phyloP scores from a whole-genome alignment of 2,113 vertebrate species.

The Brevimyrus niger region DNA sequence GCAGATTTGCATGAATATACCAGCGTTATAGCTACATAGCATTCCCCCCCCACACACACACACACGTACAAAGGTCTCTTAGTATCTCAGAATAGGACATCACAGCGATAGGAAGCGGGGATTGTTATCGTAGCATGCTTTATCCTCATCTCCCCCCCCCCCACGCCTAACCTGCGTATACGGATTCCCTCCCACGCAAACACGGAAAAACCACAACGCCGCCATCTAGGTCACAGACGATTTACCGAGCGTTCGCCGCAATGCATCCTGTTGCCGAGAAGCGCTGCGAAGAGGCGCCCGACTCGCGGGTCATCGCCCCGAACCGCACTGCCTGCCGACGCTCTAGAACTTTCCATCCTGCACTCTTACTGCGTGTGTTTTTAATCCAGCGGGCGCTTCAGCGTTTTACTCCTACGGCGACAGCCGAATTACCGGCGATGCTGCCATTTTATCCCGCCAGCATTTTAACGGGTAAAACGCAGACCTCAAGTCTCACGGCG shows the following conservation, averaged over 20 bases:
- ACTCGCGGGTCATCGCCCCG: not conserved
- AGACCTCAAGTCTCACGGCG: not conserved
- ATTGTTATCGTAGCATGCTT: not conserved
- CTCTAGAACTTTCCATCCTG: constrained; percentile 14
- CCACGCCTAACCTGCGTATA: constrained; percentile 8
- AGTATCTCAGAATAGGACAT: not conserved
- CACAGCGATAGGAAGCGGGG: constrained; percentile 21
- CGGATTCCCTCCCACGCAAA: constrained; percentile 19
- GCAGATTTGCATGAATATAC: constrained; percentile 4
- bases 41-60: not conserved
- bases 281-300: not conserved
- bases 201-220: constrained; percentile 1
- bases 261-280: not conserved
- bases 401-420: not conserved
- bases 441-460: not conserved
- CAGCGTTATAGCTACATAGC: not conserved
- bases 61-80: not conserved
- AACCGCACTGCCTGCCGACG: not conserved
- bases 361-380: not conserved
- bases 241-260: constrained; percentile 10
- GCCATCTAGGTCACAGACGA: constrained; percentile 11
- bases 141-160: not conserved
- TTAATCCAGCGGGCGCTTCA: not conserved
- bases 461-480: not conserved
- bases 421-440: not conserved